These are phyloP conservation scores for Typhlichthys eigenmanni DNA, from an alignment of 2,797 vertebrate species.

Conservation along the genomic window DNA sequence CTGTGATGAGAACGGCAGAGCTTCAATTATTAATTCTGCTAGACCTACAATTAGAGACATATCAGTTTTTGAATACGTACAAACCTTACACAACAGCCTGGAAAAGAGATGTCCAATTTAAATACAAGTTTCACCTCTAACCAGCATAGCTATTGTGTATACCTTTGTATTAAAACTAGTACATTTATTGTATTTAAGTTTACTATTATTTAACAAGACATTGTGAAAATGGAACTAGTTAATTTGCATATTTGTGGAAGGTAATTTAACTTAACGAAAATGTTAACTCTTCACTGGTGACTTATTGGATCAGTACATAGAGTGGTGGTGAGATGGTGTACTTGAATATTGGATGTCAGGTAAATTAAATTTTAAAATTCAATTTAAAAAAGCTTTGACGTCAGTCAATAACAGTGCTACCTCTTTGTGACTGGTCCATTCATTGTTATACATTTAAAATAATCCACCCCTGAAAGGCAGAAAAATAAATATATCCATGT, in stretches of 20 bases:
- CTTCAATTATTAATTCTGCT: neutral
- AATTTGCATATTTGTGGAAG: neutral
- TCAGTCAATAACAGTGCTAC: no score
- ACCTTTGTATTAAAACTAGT: neutral
- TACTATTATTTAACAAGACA: neutral
- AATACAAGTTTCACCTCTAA: slow-evolving; percentile 70
- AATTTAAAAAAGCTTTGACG: no score
- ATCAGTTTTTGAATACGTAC: neutral
- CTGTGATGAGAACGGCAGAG: neutral
- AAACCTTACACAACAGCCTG: neutral
- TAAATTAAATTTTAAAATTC: no score
- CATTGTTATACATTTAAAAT: no score
- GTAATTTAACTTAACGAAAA: no score
- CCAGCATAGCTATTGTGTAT: neutral
- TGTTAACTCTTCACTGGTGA: no score
- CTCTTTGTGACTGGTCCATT: no score
- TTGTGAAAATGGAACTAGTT: slow-evolving; percentile 48
- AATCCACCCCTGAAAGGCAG: no score
- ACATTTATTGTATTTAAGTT: neutral
- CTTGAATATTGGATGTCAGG: no score
- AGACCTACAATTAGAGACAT: neutral
- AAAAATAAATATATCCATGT: no score
- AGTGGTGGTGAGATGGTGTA: no score
- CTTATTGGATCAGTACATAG: no score
- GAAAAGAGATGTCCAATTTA: slow-evolving; percentile 72